phyloP scores from a whole-genome alignment of 35 echinoderm and acorn worm genomes.

The Ophioderma brevispina region DNA sequence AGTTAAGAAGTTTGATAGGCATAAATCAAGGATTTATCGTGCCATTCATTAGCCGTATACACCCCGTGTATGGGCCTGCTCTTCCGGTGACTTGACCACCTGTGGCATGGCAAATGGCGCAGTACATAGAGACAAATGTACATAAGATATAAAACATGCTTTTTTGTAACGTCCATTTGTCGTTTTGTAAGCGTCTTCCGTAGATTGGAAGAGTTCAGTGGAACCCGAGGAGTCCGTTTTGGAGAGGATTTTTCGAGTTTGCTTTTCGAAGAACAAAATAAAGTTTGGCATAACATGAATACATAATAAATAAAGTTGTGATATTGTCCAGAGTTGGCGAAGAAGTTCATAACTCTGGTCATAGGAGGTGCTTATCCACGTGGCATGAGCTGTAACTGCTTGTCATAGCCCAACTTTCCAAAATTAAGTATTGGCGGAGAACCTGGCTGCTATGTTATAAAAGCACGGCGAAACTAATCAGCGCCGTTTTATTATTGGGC shows the following conservation, averaged over 20 bases:
- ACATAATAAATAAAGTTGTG: not conserved
- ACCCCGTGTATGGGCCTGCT: not conserved
- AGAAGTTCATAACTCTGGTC: not conserved
- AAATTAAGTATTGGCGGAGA: not conserved
- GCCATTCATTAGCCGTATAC: not conserved
- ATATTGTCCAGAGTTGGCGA: not conserved
- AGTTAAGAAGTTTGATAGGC: not conserved
- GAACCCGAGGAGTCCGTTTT: not conserved
- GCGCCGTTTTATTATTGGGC: not conserved
- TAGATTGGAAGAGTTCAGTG: not conserved
- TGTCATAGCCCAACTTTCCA: not conserved
- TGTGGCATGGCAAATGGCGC: not conserved
- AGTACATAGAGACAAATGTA: not conserved
- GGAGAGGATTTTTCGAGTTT: not conserved
- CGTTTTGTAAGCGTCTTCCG: not conserved
- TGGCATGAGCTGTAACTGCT: not conserved
- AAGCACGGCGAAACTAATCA: not conserved
- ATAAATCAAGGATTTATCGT: not conserved
- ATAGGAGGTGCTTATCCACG: not conserved
- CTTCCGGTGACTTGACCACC: not conserved
- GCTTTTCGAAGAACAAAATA: not conserved
- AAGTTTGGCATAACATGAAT: not conserved
- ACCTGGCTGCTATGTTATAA: not conserved
- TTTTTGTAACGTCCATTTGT: not conserved
- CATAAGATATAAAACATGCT: not conserved